phyloP scores from a whole-genome alignment of 1,140 invertebrate genomes.

The Thrips palmi region DNA sequence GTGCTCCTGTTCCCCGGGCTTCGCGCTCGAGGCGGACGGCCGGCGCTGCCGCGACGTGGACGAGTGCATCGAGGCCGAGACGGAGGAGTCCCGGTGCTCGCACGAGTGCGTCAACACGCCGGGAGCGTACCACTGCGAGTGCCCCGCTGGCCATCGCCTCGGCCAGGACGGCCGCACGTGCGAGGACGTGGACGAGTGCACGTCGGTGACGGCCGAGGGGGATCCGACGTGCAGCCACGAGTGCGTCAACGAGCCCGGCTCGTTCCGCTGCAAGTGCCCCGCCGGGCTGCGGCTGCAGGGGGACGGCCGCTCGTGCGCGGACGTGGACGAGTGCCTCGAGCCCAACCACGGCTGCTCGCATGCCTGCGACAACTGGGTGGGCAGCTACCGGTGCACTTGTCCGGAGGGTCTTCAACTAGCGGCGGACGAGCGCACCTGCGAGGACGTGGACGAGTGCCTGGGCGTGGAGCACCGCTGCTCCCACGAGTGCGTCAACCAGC shows the following conservation, averaged over 20 bases:
- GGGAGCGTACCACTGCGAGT: constrained; percentile 34
- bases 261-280: constrained; percentile 16
- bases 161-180: constrained; percentile 17
- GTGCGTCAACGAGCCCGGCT: too few species aligned
- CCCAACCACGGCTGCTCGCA: constrained; percentile 20
- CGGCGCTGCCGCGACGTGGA: constrained; percentile 14
- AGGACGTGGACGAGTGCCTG: constrained; percentile 40
- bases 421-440: constrained; percentile 23
- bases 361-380: constrained; percentile 39
- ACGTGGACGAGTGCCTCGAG: constrained; percentile 29
- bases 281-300: constrained; percentile 14
- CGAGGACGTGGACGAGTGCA: constrained; percentile 15
- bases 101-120: constrained; percentile 48
- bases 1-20: too few species aligned
- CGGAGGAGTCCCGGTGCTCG: constrained; percentile 34
- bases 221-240: too few species aligned
- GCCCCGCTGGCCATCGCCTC: constrained; percentile 28
- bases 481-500: constrained; percentile 27
- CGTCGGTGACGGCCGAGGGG: too few species aligned
- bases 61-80: constrained; percentile 22
- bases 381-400: constrained; percentile 41
- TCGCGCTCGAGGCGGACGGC: too few species aligned
- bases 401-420: constrained; percentile 24
- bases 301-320: constrained; percentile 16
- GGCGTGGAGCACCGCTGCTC: constrained; percentile 21